These are phyloP conservation scores for Choreutis nemorana DNA, from an alignment of 2,888 invertebrate species.

Conservation along the genomic window DNA sequence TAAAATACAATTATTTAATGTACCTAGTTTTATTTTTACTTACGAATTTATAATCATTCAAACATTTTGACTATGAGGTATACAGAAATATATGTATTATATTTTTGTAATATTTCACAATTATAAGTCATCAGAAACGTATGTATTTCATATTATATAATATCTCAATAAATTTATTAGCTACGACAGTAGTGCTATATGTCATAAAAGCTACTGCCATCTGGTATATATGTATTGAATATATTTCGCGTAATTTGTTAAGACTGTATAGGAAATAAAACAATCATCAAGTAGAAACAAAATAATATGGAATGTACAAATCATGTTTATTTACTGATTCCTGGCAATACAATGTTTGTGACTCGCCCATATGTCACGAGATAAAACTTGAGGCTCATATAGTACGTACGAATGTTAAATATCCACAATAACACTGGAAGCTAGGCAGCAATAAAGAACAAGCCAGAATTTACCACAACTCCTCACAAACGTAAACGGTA, in stretches of 20 bases:
- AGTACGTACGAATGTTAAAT: conserved; percentile 23
- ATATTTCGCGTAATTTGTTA: conserved; percentile 28
- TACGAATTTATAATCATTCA: conserved; percentile 65
- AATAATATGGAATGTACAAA: conserved; percentile 84
- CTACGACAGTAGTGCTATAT: conserved; percentile 39
- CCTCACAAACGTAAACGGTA: conserved; percentile 37
- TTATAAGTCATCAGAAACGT: conserved; percentile 54
- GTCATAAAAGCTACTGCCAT: conserved; percentile 42
- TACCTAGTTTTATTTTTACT: conserved; percentile 56
- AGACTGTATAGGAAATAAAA: conserved; percentile 57
- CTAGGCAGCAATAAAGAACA: conserved; percentile 39
- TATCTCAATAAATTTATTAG: too few relatives aligned
- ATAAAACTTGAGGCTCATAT: conserved; percentile 27
- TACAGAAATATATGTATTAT: conserved; percentile 47
- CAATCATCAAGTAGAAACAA: conserved; percentile 68
- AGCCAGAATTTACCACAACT: conserved; percentile 51
- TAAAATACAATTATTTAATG: conserved; percentile 64
- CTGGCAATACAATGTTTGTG: conserved; percentile 66
- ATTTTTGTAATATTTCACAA: conserved; percentile 47
- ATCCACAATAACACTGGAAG: conserved; percentile 56
- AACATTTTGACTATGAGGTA: conserved; percentile 63
- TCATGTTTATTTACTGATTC: conserved; percentile 75
- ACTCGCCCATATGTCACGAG: conserved; percentile 40
- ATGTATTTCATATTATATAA: conserved; percentile 25
- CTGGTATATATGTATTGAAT: conserved; percentile 27